A percentile compares a stretch with the other conserved stretches of the same genome.
Conservation (phyloP, 1,140 invertebrate species). For the Plutomurus gul region DNA sequence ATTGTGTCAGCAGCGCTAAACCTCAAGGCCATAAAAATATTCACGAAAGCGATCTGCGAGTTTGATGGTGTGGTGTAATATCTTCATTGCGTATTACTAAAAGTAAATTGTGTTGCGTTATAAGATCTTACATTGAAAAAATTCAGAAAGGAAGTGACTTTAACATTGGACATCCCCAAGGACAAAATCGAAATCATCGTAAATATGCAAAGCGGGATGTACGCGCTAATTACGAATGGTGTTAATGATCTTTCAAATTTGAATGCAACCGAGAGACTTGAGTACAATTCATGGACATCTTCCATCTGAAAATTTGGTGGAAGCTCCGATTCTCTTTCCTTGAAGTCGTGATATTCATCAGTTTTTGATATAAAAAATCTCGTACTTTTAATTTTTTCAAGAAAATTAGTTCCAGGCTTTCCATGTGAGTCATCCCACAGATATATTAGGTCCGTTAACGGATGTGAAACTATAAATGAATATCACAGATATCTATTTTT, state of each 20-base stretch:
- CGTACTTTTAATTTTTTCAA: too few relatives aligned
- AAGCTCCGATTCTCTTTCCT: too few relatives aligned
- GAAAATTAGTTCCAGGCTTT: too few relatives aligned
- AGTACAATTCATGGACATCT: not conserved
- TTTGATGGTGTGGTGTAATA: not conserved
- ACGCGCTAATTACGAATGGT: not conserved
- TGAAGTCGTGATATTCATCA: conserved; percentile 1
- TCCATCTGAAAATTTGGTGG: too few relatives aligned
- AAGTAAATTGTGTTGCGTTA: not conserved
- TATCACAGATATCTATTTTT: too few relatives aligned
- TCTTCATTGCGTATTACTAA: too few relatives aligned
- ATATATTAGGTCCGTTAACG: too few relatives aligned
- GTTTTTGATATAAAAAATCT: too few relatives aligned
- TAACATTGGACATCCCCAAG: not conserved
- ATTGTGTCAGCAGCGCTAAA: not conserved
- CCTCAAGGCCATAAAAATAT: conserved; percentile 31
- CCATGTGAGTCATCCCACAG: too few relatives aligned
- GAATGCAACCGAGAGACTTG: not conserved
- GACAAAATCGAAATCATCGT: not conserved
- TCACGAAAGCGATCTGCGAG: conserved; percentile 27
- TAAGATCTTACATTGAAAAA: not conserved
- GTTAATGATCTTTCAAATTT: not conserved
- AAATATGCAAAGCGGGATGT: not conserved
- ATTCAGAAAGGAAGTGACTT: not conserved
- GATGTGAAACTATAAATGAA: too few relatives aligned